phyloP scores from a whole-genome alignment of 2,797 vertebrate species.

The Lacerta bilineata region DNA sequence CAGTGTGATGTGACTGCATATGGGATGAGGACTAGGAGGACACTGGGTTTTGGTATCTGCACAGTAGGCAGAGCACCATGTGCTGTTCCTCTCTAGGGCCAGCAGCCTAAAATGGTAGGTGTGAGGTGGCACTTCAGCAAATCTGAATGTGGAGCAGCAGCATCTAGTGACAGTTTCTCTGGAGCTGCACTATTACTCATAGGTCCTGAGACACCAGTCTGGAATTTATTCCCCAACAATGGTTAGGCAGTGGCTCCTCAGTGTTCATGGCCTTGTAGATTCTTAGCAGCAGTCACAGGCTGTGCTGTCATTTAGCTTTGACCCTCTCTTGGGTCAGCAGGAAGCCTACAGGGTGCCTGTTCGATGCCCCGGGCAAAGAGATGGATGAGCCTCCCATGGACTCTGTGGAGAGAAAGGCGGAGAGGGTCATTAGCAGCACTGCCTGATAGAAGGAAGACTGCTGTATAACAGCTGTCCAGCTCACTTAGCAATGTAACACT shows the following conservation, averaged over 20 bases:
- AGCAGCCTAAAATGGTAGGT: neutral
- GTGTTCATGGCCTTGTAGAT: neutral
- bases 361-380: constrained; percentile 69
- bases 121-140: neutral
- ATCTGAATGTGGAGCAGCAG: neutral
- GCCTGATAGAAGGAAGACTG: neutral
- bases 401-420: constrained; percentile 40
- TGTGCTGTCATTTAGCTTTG: neutral
- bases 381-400: constrained; percentile 60
- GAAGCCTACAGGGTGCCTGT: neutral
- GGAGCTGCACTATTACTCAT: neutral
- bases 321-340: neutral
- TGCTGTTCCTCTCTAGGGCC: neutral
- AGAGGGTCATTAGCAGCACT: neutral
- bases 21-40: neutral
- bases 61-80: neutral
- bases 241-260: neutral
- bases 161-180: neutral
- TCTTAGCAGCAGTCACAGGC: neutral
- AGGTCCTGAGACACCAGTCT: too few species aligned
- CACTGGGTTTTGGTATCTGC: neutral
- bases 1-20: neutral
- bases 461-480: neutral
- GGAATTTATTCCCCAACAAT: too few species aligned
- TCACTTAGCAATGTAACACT: neutral